These are phyloP conservation scores for Meandrusa payeni DNA, from an alignment of 2,888 invertebrate species.

Conservation along the genomic window DNA sequence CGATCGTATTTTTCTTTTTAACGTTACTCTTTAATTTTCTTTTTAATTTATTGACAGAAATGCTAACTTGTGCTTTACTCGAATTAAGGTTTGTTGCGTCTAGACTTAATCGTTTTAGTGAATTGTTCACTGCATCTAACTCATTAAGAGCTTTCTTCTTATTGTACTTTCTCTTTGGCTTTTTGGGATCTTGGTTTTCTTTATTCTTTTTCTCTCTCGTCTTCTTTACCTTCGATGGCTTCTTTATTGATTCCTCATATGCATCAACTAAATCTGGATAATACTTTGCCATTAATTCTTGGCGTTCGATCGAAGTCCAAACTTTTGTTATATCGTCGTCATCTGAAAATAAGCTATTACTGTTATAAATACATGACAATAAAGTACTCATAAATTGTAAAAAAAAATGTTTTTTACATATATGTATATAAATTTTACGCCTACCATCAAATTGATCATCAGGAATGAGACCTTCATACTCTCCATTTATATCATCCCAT, in stretches of 20 bases:
- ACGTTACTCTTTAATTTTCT: constrained; percentile 54
- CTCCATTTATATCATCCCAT: constrained; percentile 83
- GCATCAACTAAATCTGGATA: constrained; percentile 83
- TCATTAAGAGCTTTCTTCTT: constrained; percentile 46
- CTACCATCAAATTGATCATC: constrained; percentile 78
- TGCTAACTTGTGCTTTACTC: constrained; percentile 57
- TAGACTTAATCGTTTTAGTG: constrained; percentile 45
- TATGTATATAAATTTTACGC: too few relatives aligned
- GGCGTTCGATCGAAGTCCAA: constrained; percentile 86
- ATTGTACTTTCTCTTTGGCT: constrained; percentile 63
- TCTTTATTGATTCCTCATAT: constrained; percentile 79
- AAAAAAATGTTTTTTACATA: too few relatives aligned
- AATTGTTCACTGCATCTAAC: constrained; percentile 39
- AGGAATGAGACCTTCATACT: constrained; percentile 81
- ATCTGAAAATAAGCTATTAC: constrained; percentile 44
- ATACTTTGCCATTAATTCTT: constrained; percentile 80
- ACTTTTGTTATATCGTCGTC: constrained; percentile 72
- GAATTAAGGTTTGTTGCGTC: constrained; percentile 39
- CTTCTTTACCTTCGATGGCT: constrained; percentile 72
- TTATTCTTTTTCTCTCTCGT: constrained; percentile 46
- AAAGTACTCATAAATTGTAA: too few relatives aligned
- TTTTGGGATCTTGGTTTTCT: constrained; percentile 43
- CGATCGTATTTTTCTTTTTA: constrained; percentile 56
- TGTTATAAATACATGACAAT: too few relatives aligned
- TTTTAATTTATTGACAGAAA: constrained; percentile 61